Evolutionary conservation across 53 echinoderm and acorn worm genomes (phyloP).

Genomic region (Actinopyga echinites): DNA sequence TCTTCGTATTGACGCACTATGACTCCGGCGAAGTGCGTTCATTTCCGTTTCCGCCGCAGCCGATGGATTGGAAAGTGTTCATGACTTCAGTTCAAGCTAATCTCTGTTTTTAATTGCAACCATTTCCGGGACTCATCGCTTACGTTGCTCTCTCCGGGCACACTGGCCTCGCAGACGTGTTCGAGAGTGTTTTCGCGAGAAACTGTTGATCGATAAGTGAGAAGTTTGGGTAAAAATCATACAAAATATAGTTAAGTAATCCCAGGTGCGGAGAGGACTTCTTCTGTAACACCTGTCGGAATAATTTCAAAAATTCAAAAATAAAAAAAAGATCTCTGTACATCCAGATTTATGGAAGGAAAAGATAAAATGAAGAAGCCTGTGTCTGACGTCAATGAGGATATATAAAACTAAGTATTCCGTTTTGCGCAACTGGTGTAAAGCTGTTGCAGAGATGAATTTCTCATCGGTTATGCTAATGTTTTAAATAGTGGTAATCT

Average conservation of each 20-base stretch:
- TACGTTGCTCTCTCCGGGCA: conserved; percentile 24
- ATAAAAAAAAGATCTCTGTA: background rate
- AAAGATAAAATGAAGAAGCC: no score
- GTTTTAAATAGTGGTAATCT: no score
- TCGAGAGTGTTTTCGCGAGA: conserved; percentile 1
- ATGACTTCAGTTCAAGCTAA: conserved; percentile 21
- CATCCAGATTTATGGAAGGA: no score
- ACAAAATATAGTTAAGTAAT: conserved; percentile 8
- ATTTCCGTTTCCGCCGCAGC: conserved; percentile 25
- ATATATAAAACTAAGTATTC: no score
- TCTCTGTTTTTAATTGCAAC: conserved; percentile 34
- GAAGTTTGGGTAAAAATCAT: conserved; percentile 12
- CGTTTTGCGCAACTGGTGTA: no score
- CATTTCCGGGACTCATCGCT: conserved; percentile 35
- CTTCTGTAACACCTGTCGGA: conserved; percentile 30
- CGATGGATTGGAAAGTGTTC: conserved; percentile 32
- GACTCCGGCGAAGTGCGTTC: conserved; percentile 33
- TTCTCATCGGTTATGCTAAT: no score
- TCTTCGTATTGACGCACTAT: conserved; percentile 31
- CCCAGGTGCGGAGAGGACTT: conserved; percentile 16
- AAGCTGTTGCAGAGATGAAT: no score
- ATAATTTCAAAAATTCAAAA: conserved; percentile 13
- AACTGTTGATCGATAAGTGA: conserved; percentile 40
- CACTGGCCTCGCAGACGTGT: conserved; percentile 30
- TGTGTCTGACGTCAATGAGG: no score